Base-by-base conservation (phyloP, 2,888 invertebrate species). In the Cactoblastis cactorum region DNA sequence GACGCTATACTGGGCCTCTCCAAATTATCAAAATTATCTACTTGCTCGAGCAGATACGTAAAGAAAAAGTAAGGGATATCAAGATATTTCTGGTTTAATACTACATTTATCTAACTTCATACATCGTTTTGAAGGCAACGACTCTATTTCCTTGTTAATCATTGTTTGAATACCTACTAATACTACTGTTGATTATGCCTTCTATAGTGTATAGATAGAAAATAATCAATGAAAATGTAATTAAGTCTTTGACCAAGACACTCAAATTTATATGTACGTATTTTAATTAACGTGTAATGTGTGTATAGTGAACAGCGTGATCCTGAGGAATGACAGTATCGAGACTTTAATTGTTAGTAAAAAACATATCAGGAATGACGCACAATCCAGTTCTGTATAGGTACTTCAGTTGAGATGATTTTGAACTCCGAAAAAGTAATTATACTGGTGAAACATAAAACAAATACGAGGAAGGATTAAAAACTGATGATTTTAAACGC, bases 101-200 rank as follows among this genome's bases (percentile, higher is more conserved):
- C 9, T 28, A 9, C 8, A 28, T 28, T 6, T 9, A 28, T 28
- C 5, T 5, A 28, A 4, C 5, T 28, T 4, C 3, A 22, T 45
- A 50, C 47, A 52, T 53, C 49, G 61, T 57, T 55, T 55, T 66
- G 63, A 53, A 46, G 33, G 45, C 51, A 39, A 61, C 57, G 56
- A 53, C 56, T 55, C 58, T 67, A 71, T 69, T 71, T 64, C 61
- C 74, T 71, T 75, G 83, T 84, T 85, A 75, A 79, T 72, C 62
- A 76, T 68, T 77, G 72, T 79, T 80, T 73, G 63, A 58, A 74
- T 69, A 61, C n/a, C n/a, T n/a, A n/a, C 71, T 69, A 72, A 68
- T 71, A 68, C 62, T 68, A 79, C 66, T 78, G 78, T 83, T 75
- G 64, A 61, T 64, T 77, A 77, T 78, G 77, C 76, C 78, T 83